phyloP scores from a whole-genome alignment of 2,888 invertebrate genomes.

The Malthinus seriepunctatus region DNA sequence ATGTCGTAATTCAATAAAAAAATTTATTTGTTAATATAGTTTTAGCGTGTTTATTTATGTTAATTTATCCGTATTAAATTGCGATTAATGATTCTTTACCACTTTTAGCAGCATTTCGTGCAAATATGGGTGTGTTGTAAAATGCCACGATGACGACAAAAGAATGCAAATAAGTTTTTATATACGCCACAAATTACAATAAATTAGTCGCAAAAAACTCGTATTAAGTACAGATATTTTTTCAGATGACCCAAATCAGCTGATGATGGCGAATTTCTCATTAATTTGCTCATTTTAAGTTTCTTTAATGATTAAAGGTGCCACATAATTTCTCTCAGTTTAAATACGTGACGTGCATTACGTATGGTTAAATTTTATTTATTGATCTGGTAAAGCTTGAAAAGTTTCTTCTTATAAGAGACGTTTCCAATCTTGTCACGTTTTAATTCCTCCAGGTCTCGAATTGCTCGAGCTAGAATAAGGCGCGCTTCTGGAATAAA shows the following conservation, averaged over 20 bases:
- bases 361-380: constrained; percentile 21
- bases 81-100: constrained; percentile 9
- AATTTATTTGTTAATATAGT: constrained; percentile 1
- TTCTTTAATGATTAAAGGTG: neutral
- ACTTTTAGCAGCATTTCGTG: constrained; percentile 23
- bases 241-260: constrained; percentile 9
- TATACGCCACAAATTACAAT: constrained; percentile 2
- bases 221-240: neutral
- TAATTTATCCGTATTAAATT: constrained; percentile 1
- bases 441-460: constrained; percentile 31
- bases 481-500: constrained; percentile 25
- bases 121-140: constrained; percentile 31
- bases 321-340: constrained; percentile 17
- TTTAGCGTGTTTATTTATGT: constrained; percentile 11
- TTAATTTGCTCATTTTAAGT: too few species aligned
- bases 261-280: neutral
- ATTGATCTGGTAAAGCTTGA: constrained; percentile 25
- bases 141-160: constrained; percentile 27
- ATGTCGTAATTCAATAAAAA: neutral
- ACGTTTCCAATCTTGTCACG: constrained; percentile 40
- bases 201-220: constrained; percentile 4
- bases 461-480: constrained; percentile 32
- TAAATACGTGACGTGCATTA: constrained; percentile 23
- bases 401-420: constrained; percentile 32
- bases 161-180: constrained; percentile 20